Base-by-base conservation (phyloP, 2,797 vertebrate species). In the Varecia variegata region DNA sequence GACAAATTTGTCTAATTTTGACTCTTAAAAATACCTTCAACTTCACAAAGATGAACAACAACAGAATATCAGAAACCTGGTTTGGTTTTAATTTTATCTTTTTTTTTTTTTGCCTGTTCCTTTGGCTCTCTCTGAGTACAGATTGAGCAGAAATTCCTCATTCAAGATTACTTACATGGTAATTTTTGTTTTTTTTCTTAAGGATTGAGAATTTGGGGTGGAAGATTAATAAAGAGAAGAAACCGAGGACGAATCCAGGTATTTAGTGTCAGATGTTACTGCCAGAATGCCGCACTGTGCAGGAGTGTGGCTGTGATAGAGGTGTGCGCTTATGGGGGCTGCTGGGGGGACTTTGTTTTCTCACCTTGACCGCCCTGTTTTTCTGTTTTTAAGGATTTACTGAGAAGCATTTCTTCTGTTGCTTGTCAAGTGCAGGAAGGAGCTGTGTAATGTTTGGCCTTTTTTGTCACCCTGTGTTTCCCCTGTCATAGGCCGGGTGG, bases 201-300 rank as follows among this genome's bases (percentile, higher is more conserved):
- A 98, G 97, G 97, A 43, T 35, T 95, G 94, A 95, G 76, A 86
- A n/a, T 98, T 27, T 98, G 97, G 97, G 97, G 97, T 14, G 97
- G 97, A 94, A 25, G 65, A 58, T 80, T 97, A 21, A 27, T 97
- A 38, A 86, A 84, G 43, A 52, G 84, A 32, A 47, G 9, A 60
- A 50, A 15, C 21, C 0, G 40, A 91, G 79, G 18, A 58, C 70
- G 38, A 4, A 18, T 7, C 13, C 95, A 98, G 97, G 97, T 98
- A 97, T 25, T 77, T 47, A 3, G 15, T 2, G 3, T 68, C 54
- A 12, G 2, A 0, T 47, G 2, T 43, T 25, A 8, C 15, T 15
- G 14, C 65, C 52, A 21, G 0, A 7, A 2, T 8, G 38, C 67
- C 25, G 38, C 38, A 17, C 65, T 10, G 3, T 25, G 20, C 15